A percentile compares a stretch with the other conserved stretches of the same genome.
Conservation (phyloP, 2,113 vertebrate species). For the Gnathonemus echidnorhynchus region DNA sequence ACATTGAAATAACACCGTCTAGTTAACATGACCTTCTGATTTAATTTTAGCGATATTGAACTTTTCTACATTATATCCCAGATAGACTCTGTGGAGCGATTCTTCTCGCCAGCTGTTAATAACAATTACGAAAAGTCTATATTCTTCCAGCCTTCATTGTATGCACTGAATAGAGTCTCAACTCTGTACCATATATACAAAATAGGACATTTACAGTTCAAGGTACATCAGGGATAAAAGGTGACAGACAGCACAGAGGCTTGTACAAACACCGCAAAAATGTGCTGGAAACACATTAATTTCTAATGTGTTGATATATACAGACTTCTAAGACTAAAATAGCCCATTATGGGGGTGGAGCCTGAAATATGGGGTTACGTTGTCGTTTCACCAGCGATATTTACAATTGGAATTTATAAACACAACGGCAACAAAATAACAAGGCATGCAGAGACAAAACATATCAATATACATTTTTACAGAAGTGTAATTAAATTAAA, state of each 20-base stretch:
- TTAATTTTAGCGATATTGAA: conserved; percentile 30
- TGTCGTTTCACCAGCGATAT: conserved; percentile 63
- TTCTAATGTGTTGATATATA: conserved; percentile 6
- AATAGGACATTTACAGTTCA: neutral
- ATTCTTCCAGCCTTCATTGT: neutral
- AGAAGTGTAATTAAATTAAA: conserved; percentile 51
- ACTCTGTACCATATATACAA: conserved; percentile 44
- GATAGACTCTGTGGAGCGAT: neutral
- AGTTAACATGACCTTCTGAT: conserved; percentile 35
- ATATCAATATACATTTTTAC: conserved; percentile 69
- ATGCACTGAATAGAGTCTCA: conserved; percentile 30
- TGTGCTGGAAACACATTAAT: neutral
- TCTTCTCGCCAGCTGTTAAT: neutral
- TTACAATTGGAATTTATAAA: conserved; percentile 66
- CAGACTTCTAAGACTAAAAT: conserved; percentile 24
- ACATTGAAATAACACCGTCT: conserved; percentile 44
- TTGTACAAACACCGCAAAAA: neutral
- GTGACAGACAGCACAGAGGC: neutral
- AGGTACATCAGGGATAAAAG: conserved; percentile 1
- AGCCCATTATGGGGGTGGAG: conserved; percentile 33
- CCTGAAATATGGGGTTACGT: conserved; percentile 51
- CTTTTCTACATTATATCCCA: neutral
- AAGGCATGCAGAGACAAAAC: conserved; percentile 59
- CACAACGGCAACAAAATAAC: conserved; percentile 53
- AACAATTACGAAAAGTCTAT: neutral